These are phyloP conservation scores for Chrysodeixis includens DNA, from an alignment of 2,888 invertebrate species.

Conservation along the genomic window DNA sequence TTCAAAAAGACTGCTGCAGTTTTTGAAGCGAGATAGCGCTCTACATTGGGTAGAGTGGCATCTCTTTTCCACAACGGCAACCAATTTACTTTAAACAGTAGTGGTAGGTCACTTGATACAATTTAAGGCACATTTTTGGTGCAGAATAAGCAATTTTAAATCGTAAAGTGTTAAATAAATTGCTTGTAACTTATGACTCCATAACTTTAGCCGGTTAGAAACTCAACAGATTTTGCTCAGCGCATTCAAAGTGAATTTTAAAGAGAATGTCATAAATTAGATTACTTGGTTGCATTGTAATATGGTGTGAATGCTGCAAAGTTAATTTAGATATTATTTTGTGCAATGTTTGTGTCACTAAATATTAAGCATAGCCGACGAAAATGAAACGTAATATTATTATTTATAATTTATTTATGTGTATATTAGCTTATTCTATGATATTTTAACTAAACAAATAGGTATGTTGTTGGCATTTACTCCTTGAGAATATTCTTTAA, in stretches of 20 bases:
- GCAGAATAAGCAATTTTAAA: constrained; percentile 20
- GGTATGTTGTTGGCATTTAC: too few relatives aligned
- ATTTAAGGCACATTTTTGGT: not conserved
- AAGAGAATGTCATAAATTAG: constrained; percentile 18
- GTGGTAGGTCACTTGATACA: not conserved
- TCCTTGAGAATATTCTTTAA: too few relatives aligned
- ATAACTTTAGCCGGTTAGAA: constrained; percentile 27
- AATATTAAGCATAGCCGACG: not conserved
- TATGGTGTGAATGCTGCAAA: constrained; percentile 24
- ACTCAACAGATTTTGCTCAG: constrained; percentile 13
- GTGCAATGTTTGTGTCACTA: not conserved
- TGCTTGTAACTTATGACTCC: constrained; percentile 10
- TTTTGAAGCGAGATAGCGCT: too few relatives aligned
- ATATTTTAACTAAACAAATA: too few relatives aligned
- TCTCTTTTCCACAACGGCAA: too few relatives aligned
- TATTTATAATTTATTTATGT: too few relatives aligned
- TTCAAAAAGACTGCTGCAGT: too few relatives aligned
- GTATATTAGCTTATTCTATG: too few relatives aligned
- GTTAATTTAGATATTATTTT: not conserved
- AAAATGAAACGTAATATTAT: not conserved
- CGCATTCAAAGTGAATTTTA: constrained; percentile 28
- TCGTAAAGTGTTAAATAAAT: constrained; percentile 42
- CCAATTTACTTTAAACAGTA: too few relatives aligned
- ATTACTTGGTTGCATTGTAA: not conserved
- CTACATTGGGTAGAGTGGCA: too few relatives aligned